phyloP scores from a whole-genome alignment of 35 echinoderm and acorn worm species.

The Ophioderma brevispina region DNA sequence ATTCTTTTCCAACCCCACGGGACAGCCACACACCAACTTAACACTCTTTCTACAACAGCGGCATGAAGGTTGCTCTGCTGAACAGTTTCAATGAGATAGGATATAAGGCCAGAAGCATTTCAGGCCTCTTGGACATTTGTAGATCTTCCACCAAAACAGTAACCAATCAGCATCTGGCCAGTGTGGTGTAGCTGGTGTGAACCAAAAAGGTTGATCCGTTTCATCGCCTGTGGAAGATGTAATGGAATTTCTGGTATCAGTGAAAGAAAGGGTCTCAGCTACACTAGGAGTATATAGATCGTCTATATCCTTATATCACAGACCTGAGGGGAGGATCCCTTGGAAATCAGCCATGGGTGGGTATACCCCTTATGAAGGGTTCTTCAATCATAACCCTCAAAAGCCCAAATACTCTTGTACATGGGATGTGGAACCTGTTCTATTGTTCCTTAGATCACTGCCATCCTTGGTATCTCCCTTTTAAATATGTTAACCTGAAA shows the following conservation, averaged over 20 bases:
- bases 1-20: not conserved
- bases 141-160: not conserved
- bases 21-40: not conserved
- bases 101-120: not conserved
- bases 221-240: constrained; percentile 2
- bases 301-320: too few relatives aligned
- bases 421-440: constrained; percentile 34
- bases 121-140: not conserved
- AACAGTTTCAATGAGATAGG: not conserved
- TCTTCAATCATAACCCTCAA: constrained; percentile 29
- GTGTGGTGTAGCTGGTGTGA: constrained; percentile 19
- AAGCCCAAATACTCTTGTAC: not conserved
- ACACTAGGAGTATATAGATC: not conserved
- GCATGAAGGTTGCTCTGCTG: not conserved
- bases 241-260: constrained; percentile 28
- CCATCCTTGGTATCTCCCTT: not conserved
- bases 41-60: not conserved
- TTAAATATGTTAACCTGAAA: constrained; percentile 45
- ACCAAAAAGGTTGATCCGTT: constrained; percentile 2
- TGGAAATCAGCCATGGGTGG: not conserved
- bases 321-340: not conserved
- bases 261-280: not conserved
- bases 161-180: too few relatives aligned
- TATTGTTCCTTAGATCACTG: too few relatives aligned
- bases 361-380: constrained; percentile 1